phyloP scores from a whole-genome alignment of 2,113 vertebrate species.

The Muntiacus muntjak region DNA sequence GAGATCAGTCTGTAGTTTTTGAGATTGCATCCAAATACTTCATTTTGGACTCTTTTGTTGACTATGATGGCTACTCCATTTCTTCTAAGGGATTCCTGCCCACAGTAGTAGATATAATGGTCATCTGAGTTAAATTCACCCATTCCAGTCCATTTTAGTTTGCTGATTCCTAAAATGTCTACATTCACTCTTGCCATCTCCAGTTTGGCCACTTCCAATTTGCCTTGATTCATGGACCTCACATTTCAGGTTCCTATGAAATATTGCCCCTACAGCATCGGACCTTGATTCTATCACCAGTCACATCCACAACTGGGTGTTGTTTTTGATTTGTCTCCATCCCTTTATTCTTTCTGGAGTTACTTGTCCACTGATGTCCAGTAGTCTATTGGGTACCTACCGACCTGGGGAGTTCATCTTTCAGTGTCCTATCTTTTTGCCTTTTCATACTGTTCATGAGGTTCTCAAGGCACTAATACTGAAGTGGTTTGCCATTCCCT shows the following conservation, averaged over 20 bases:
- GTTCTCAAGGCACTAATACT: not conserved
- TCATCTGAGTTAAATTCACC: not conserved
- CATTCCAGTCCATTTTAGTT: not conserved
- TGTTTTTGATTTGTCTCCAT: not conserved
- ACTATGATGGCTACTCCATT: not conserved
- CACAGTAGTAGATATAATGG: not conserved
- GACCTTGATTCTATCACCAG: not conserved
- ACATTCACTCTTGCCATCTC: not conserved
- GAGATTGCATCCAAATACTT: not conserved
- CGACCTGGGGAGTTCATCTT: not conserved
- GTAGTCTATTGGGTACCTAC: not conserved
- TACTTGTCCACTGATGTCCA: not conserved
- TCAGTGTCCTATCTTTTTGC: not conserved
- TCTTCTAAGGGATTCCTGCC: not conserved
- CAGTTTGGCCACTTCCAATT: not conserved
- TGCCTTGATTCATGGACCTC: not conserved
- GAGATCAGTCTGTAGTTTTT: not conserved
- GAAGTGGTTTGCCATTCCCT: too few species aligned
- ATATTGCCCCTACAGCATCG: rapidly evolving
- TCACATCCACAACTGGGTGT: not conserved
- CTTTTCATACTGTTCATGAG: not conserved
- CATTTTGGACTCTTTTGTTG: not conserved
- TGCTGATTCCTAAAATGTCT: not conserved
- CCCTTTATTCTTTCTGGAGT: not conserved
- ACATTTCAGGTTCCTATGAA: not conserved